Evolutionary conservation across 2,113 vertebrate genomes (phyloP), one percentile per base, ranked within the genome.

Genomic region (Perca fluviatilis): DNA sequence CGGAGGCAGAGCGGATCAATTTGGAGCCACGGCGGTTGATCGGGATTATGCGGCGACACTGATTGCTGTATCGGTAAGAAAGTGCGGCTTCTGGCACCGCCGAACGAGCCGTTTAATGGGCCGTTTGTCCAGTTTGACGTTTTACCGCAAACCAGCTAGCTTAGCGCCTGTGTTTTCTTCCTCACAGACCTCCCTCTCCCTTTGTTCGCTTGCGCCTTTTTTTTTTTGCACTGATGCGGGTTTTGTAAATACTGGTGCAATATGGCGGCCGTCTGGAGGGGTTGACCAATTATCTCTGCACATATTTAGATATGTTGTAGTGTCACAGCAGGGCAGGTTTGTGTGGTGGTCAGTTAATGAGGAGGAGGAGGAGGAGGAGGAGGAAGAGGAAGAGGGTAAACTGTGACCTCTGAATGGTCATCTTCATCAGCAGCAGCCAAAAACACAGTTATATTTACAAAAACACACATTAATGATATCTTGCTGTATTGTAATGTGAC

Each of bases 221-320:
- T 75, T 83, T 50, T 68, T 62, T 74, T 54, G 89, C 93, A 63
- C 78, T 79, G 86, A 85, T 95, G 94, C 95, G 93, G 95, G 87
- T 93, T 95, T 94, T 94, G 93, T 93, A 91, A 89, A 89, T 92
- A 94, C 75, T 90, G 93, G 90, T 89, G 92, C 93, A 94, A 96
- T 85, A 96, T 96, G 95, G 95, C 96, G 85, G 93, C 95, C 92
- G 92, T 47, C n/a, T 66, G 69, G 3, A 21, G 80, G 12, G 72
- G 73, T 13, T 14, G 11, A 25, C n/a, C 63, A 12, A 11, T 60
- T 47, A 64, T 61, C 25, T 30, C 30, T 43, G 67, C 80, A 49
- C 82, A 16, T 47, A 2, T 74, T 15, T 33, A 13, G 30, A 16
- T 4, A 9, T 57, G 21, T 1, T 16, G 19, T n/a, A 5, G 46